Evolutionary conservation across 2,797 vertebrate genomes (phyloP).

Genomic region (Craterocephalus amniculus): DNA sequence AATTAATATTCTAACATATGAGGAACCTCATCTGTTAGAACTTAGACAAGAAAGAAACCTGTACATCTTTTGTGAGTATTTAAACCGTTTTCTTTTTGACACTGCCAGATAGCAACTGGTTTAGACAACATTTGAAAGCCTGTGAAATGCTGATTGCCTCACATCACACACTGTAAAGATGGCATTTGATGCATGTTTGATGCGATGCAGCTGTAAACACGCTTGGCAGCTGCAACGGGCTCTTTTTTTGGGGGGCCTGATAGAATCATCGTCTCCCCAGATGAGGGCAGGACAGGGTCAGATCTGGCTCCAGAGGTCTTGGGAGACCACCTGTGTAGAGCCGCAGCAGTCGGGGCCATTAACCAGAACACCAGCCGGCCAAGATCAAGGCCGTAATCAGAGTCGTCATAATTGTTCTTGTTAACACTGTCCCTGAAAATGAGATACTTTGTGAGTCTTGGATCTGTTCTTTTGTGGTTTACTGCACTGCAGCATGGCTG

Average conservation of each 20-base stretch:
- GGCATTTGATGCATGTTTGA: conserved; percentile 88
- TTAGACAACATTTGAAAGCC: conserved; percentile 85
- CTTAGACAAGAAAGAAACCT: conserved; percentile 76
- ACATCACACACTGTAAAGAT: conserved; percentile 87
- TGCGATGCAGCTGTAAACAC: conserved; percentile 85
- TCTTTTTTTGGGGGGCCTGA: conserved; percentile 63
- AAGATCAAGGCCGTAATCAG: conserved; percentile 76
- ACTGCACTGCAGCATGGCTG: conserved; percentile 67
- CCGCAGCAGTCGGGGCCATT: conserved; percentile 66
- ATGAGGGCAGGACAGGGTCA: conserved; percentile 80
- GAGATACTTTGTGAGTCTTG: conserved; percentile 67
- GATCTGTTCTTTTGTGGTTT: conserved; percentile 55
- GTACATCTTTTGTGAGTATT: conserved; percentile 71
- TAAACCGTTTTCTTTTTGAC: conserved; percentile 78
- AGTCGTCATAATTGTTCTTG: conserved; percentile 76
- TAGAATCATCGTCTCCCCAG: conserved; percentile 69
- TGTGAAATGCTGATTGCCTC: conserved; percentile 88
- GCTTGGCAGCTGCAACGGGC: conserved; percentile 82
- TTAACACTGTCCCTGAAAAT: conserved; percentile 72
- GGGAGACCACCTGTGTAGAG: conserved; percentile 74
- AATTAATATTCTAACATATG: conserved; percentile 85
- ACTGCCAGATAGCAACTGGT: conserved; percentile 83
- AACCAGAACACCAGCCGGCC: conserved; percentile 67
- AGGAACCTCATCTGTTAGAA: conserved; percentile 80
- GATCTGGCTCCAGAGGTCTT: conserved; percentile 70